Percentiles rank a stretch among this genome's conserved stretches.
phyloP scores from a whole-genome alignment of 2,797 vertebrate species.

The Mallotus villosus region DNA sequence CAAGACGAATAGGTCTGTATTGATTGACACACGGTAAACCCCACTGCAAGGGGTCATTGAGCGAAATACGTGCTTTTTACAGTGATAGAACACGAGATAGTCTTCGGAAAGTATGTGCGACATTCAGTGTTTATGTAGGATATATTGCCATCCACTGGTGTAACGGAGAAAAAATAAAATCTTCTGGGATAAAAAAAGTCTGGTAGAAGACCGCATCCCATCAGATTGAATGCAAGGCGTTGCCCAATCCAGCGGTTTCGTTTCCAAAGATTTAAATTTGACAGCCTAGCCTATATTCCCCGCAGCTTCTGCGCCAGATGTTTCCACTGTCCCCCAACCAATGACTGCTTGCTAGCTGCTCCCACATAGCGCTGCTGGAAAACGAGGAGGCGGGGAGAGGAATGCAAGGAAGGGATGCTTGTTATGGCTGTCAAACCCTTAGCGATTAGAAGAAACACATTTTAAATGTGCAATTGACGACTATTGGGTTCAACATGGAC shows the following conservation, averaged over 20 bases:
- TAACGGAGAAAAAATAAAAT: not conserved
- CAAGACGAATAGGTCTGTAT: not conserved
- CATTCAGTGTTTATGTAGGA: too few relatives aligned
- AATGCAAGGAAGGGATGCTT: conserved; percentile 68
- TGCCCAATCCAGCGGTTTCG: not conserved
- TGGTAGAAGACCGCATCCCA: conserved; percentile 18
- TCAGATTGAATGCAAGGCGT: conserved; percentile 18
- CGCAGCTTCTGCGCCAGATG: conserved; percentile 75
- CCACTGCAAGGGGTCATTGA: too few relatives aligned
- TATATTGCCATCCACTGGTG: too few relatives aligned
- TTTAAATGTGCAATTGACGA: conserved; percentile 51
- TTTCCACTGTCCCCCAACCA: conserved; percentile 56
- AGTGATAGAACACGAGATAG: too few relatives aligned
- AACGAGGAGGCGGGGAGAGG: conserved; percentile 64
- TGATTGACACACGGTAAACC: not conserved
- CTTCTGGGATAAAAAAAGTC: not conserved
- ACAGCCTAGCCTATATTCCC: conserved; percentile 32
- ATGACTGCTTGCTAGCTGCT: conserved; percentile 53
- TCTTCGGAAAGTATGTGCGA: too few relatives aligned
- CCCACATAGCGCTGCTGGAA: conserved; percentile 35
- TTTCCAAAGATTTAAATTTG: not conserved
- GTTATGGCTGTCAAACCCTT: conserved; percentile 65
- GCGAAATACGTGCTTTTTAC: too few relatives aligned
- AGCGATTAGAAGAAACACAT: conserved; percentile 42
- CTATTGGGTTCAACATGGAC: conserved; percentile 61